phyloP scores from a whole-genome alignment of 2,797 vertebrate genomes.

The Astyanax mexicanus region DNA sequence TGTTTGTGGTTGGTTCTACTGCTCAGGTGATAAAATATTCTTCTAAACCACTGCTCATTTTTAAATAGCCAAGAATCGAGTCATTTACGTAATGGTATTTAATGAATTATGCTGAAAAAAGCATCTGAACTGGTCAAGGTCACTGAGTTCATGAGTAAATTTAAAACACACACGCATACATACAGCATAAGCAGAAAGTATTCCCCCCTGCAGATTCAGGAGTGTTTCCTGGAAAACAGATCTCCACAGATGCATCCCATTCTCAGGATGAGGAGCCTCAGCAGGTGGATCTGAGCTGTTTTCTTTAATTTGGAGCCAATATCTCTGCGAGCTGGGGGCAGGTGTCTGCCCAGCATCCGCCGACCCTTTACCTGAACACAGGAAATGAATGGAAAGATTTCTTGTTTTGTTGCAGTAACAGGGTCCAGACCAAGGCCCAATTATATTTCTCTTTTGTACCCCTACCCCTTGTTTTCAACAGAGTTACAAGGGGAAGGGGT shows the following conservation, averaged over 20 bases:
- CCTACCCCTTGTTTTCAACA: no score
- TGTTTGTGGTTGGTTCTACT: no score
- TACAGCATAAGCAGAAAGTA: background rate
- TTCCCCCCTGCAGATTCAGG: slow-evolving; percentile 27
- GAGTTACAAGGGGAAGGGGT: no score
- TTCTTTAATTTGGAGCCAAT: slow-evolving; percentile 49
- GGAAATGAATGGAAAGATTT: slow-evolving; percentile 54
- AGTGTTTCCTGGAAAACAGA: slow-evolving; percentile 27
- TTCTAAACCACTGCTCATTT: no score
- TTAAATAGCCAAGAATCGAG: no score
- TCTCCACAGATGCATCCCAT: background rate
- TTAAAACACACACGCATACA: slow-evolving; percentile 3
- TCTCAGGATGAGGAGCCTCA: slow-evolving; percentile 1
- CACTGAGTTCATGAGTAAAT: slow-evolving; percentile 5
- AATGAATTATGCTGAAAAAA: no score
- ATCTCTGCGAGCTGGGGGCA: background rate
- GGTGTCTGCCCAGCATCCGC: background rate
- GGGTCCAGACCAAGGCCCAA: slow-evolving; percentile 13
- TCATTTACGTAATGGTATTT: no score
- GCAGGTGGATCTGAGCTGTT: slow-evolving; percentile 27
- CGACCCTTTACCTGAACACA: slow-evolving; percentile 47
- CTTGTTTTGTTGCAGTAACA: slow-evolving; percentile 34
- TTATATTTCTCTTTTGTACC: no score
- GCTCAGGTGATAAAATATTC: no score
- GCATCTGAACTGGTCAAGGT: background rate